Evolutionary conservation across 2,797 vertebrate species (phyloP).

Genomic region (Poecilia gillii): DNA sequence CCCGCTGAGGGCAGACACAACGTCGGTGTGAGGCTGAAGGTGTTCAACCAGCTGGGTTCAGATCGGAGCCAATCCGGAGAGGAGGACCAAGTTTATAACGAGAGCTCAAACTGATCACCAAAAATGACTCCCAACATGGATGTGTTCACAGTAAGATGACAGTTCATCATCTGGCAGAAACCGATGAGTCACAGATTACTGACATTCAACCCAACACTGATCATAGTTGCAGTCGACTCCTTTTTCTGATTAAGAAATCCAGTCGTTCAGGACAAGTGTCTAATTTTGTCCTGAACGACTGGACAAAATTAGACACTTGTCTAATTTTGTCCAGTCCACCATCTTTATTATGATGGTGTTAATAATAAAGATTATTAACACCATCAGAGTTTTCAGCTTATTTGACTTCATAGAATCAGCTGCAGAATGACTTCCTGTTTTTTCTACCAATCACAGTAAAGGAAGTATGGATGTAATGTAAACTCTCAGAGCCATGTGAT

Average conservation of each 20-base stretch:
- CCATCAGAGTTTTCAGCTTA: neutral
- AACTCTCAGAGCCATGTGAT: neutral
- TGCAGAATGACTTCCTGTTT: neutral
- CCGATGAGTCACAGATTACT: neutral
- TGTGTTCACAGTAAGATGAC: neutral
- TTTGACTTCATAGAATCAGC: neutral
- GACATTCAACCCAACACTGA: neutral
- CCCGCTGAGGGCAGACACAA: conserved; percentile 53
- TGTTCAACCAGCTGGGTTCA: neutral
- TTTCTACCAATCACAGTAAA: neutral
- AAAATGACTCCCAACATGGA: neutral
- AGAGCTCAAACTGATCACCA: neutral
- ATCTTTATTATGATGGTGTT: too few relatives aligned
- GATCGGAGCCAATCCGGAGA: neutral
- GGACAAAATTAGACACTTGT: too few relatives aligned
- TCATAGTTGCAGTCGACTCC: neutral
- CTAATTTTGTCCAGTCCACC: too few relatives aligned
- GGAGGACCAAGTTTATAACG: neutral
- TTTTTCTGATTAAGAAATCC: neutral
- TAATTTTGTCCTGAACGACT: too few relatives aligned
- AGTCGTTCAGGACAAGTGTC: neutral
- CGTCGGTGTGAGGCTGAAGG: conserved; percentile 52
- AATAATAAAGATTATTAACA: neutral
- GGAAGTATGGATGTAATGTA: neutral
- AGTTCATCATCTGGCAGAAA: neutral